Base-by-base conservation (phyloP, 2,888 invertebrate species). In the Machimus rusticus region DNA sequence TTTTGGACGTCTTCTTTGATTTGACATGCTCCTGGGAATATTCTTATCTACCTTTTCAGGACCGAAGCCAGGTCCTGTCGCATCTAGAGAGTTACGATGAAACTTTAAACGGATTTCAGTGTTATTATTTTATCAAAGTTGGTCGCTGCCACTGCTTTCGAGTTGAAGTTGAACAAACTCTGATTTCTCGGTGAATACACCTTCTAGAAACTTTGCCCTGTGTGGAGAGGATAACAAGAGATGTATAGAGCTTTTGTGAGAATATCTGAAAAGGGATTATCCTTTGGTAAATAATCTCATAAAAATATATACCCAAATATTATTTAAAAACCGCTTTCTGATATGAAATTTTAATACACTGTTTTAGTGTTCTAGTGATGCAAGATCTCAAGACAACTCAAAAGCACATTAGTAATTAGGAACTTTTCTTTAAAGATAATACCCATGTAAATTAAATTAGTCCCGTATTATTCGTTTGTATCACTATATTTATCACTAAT, bases 1-100 rank as follows among this genome's bases (percentile, higher is more conserved):
- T 79, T 79, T 79, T 51, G 12, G 23, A 28, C 28, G 28, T 12
- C 28, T 78, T 37, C 43, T 78, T 23, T 43, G 37, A 78, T 78
- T 39, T 78, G 78, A 78, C 39, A 39, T 78, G 78, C 78, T 78
- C 78, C 14, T 78, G 76, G 76, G 76, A 76, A 37, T 76, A 34
- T 28, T 34, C 76, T 76, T 76, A 76, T 76, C 76, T 76, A 66
- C 66, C 66, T 66, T 66, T 66, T 66, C 66, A 66, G 66, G 28
- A 66, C 66, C 28, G 66, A 66, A 23, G 12, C 66, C 9, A 66
- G 23, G 9, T 66, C 66, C 66, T 66, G 66, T 66, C 66, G 66
- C 66, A 66, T 66, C 28, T 28, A 23, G 66, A 66, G 66, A 66
- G 28, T 66, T 66, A 66, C 66, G 66, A 66, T 28, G 66, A 66